Evolutionary conservation across 2,113 vertebrate species (phyloP).

Genomic region (Turnix velox): DNA sequence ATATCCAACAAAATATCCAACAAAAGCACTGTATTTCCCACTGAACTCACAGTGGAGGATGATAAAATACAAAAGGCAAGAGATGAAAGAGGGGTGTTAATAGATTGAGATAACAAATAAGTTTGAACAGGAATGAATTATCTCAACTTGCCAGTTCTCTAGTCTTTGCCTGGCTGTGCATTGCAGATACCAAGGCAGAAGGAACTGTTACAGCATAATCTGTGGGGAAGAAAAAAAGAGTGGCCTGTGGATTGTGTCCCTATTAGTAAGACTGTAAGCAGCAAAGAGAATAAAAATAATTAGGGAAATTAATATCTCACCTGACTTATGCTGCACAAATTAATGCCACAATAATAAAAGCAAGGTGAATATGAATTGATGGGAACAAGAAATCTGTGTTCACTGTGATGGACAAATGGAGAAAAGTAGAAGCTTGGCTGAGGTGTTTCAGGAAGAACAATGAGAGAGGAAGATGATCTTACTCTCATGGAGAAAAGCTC

Average conservation of each 20-base stretch:
- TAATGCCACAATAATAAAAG: not conserved
- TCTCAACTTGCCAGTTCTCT: conserved; percentile 42
- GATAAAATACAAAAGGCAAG: not conserved
- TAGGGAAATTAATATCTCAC: not conserved
- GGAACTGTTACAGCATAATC: conserved; percentile 36
- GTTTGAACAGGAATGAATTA: conserved; percentile 30
- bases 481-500: not conserved
- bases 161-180: conserved; percentile 40
- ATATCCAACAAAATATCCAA: not conserved
- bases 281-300: not conserved
- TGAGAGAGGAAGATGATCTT: not conserved
- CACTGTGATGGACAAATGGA: not conserved
- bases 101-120: not conserved
- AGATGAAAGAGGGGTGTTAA: not conserved
- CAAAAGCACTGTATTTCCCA: not conserved
- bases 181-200: conserved; percentile 30
- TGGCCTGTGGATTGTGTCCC: not conserved
- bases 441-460: not conserved
- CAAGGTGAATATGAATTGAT: not conserved
- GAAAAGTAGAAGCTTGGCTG: not conserved
- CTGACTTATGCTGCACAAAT: not conserved
- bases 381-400: not conserved
- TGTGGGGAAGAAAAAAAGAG: conserved; percentile 21
- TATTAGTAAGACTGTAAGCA: not conserved
- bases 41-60: not conserved